Conservation (phyloP, 2,888 invertebrate species). For the Rambutsinella grinnellia region DNA sequence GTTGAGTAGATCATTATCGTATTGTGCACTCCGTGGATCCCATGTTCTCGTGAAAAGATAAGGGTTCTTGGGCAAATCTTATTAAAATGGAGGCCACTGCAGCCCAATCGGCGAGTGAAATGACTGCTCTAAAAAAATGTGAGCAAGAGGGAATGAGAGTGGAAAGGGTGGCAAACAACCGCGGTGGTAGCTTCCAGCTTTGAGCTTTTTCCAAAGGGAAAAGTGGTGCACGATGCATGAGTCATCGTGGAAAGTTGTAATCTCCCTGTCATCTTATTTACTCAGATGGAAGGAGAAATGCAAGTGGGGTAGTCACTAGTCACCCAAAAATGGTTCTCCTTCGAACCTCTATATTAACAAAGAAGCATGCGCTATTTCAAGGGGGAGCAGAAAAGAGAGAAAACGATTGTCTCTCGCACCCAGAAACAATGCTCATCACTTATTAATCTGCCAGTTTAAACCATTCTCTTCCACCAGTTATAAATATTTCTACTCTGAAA, state of each 20-base stretch:
- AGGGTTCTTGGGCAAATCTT: not conserved
- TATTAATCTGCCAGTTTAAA: too few relatives aligned
- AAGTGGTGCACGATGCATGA: not conserved
- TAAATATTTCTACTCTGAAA: too few relatives aligned
- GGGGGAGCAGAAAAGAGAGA: too few relatives aligned
- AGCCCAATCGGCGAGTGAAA: too few relatives aligned
- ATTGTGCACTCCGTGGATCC: too few relatives aligned
- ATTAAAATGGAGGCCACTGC: not conserved
- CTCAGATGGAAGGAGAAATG: not conserved
- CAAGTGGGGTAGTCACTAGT: not conserved
- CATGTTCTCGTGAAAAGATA: not conserved
- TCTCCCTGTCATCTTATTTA: not conserved
- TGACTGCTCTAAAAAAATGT: not conserved
- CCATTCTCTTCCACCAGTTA: too few relatives aligned
- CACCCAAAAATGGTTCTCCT: too few relatives aligned
- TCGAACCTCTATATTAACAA: too few relatives aligned
- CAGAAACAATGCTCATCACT: too few relatives aligned
- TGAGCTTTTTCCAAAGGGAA: not conserved
- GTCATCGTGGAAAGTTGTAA: not conserved
- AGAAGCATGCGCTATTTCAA: not conserved
- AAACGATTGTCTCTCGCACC: too few relatives aligned
- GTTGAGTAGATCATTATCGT: too few relatives aligned
- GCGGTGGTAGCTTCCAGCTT: not conserved
- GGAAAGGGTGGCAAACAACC: not conserved
- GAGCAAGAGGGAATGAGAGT: not conserved